A percentile compares a stretch with the other conserved stretches of the same genome.
These are phyloP conservation scores for Hololepta plana DNA, from an alignment of 2,888 invertebrate species.

Conservation along the genomic window DNA sequence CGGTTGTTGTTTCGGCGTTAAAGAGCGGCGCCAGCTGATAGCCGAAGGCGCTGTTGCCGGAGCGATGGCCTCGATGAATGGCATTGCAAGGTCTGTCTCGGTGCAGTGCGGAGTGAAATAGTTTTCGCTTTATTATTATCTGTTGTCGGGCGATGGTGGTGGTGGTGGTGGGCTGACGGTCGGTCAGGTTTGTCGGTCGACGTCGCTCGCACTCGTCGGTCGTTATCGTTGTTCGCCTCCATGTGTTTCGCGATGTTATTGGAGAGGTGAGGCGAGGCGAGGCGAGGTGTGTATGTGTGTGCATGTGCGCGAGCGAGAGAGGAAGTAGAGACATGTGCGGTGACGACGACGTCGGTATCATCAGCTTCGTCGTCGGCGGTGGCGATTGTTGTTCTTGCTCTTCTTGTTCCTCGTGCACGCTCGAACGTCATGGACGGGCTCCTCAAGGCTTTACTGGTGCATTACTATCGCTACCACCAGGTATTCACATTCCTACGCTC, in stretches of 20 bases:
- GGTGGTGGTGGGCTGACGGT: conserved; percentile 6
- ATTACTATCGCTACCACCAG: conserved; percentile 25
- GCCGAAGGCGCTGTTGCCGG: conserved; percentile 24
- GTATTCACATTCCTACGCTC: conserved; percentile 15
- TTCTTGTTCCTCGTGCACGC: conserved; percentile 18
- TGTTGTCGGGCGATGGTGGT: conserved; percentile 1
- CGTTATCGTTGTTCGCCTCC: conserved; percentile 3
- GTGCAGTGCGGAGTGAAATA: conserved; percentile 24
- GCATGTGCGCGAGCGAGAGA: conserved; percentile 18
- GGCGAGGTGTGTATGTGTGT: too few species aligned
- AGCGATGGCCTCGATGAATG: conserved; percentile 53
- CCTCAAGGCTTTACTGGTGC: conserved; percentile 26
- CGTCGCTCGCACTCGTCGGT: conserved; percentile 3
- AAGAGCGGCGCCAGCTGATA: too few species aligned
- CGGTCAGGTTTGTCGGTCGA: conserved; percentile 3
- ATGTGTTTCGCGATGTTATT: too few species aligned
- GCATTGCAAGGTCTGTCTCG: conserved; percentile 34
- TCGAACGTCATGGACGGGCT: conserved; percentile 26
- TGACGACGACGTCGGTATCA: conserved; percentile 4
- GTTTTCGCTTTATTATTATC: conserved; percentile 4
- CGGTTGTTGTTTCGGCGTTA: too few species aligned
- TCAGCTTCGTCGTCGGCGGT: conserved; percentile 9
- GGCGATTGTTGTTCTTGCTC: too few species aligned
- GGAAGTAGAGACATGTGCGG: too few species aligned
- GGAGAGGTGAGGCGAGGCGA: too few species aligned